Base-by-base conservation (phyloP, 2,113 vertebrate genomes). In the Corvus moneduloides region DNA sequence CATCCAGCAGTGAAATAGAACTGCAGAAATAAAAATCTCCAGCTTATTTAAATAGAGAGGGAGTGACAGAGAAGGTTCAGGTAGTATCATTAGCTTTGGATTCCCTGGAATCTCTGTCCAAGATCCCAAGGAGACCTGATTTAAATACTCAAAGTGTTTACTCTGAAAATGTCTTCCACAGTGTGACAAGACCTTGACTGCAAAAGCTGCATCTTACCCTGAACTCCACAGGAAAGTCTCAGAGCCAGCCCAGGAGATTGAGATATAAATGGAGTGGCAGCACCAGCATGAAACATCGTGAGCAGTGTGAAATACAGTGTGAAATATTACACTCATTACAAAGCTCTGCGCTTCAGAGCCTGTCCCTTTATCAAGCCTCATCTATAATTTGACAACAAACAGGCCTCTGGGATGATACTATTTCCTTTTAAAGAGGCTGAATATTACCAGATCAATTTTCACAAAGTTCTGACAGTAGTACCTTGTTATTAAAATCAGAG, bases 321-420 rank as follows among this genome's bases (percentile, higher is more conserved):
- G 88, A 97, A 97, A 90, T 78, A 89, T 91, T 88, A 95, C 90
- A 96, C 85, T 91, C 94, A 85, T 93, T 84, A 86, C 28, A 91
- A 63, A 86, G 88, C 92, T 35, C 55, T 24, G 33, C 1, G 24
- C 89, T 76, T 28, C 77, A 87, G 43, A 93, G 77, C 81, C 71
- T 37, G 28, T 27, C 72, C 82, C 64, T 80, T 88, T 63, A 93
- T 71, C 93, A 74, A 88, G 33, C 61, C 68, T 74, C 52, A 84
- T 55, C 87, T 90, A 13, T n/a, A 80, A 90, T 93, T 67, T 78
- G 85, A 94, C 79, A 86, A 90, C 79, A 95, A 96, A 95, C 39
- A 63, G 43, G 32, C 67, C 74, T 49, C 51, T 59, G 20, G 2
- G 13, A 92, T 56, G 91, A 92, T n/a, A 33, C 56, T 37, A 52